Percentiles rank a stretch among this genome's conserved stretches.
Conservation (phyloP, 2,888 invertebrate genomes). For the Drosophila histrio region DNA sequence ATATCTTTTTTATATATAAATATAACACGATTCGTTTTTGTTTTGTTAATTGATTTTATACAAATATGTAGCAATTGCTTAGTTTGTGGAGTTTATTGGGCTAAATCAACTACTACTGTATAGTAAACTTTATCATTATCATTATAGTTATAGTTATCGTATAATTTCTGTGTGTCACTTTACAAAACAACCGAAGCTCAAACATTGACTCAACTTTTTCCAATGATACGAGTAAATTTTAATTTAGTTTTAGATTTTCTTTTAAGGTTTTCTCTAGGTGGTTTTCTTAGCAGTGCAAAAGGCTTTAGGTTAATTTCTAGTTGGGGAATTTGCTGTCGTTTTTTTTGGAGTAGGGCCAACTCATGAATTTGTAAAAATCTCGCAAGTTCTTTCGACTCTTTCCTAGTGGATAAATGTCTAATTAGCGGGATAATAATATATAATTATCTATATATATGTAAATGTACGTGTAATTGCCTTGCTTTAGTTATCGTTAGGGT, state of each 20-base stretch:
- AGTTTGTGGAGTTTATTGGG: conserved; percentile 42
- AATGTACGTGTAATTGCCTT: conserved; percentile 33
- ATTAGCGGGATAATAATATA: conserved; percentile 33
- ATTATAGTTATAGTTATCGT: conserved; percentile 39
- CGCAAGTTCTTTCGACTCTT: conserved; percentile 25
- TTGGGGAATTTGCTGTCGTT: neutral
- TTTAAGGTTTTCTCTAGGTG: conserved; percentile 63
- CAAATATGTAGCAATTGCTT: conserved; percentile 72
- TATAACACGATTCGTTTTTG: conserved; percentile 59
- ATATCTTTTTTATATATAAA: conserved; percentile 57
- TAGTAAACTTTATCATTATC: conserved; percentile 27
- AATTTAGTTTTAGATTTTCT: conserved; percentile 13
- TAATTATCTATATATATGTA: conserved; percentile 39
- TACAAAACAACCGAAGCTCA: conserved; percentile 80
- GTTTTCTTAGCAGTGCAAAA: conserved; percentile 79
- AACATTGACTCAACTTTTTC: conserved; percentile 66
- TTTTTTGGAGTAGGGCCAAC: neutral
- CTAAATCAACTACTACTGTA: conserved; percentile 36
- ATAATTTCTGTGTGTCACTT: conserved; percentile 57
- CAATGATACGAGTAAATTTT: conserved; percentile 27
- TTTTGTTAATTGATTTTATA: conserved; percentile 48
- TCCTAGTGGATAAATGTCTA: conserved; percentile 48
- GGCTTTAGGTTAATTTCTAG: conserved; percentile 45
- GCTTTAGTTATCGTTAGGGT: conserved; percentile 69
- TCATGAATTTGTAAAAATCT: conserved; percentile 15